Evolutionary conservation across 2,797 vertebrate species (phyloP).

Genomic region (Distichodus sexfasciatus): DNA sequence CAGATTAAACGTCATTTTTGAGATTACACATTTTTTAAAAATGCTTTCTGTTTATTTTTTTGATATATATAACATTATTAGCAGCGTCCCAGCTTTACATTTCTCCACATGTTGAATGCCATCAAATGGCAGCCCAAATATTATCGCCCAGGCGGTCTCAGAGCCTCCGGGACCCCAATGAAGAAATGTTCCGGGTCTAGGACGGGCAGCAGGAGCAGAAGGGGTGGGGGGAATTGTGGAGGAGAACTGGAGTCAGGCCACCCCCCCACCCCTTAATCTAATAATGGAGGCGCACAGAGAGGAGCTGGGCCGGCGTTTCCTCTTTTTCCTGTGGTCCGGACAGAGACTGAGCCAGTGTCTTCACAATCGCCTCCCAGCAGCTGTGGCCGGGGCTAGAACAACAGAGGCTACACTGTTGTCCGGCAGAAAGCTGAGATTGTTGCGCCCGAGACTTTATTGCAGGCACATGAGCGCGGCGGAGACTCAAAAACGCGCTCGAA

Average conservation of each 20-base stretch:
- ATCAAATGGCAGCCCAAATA: conserved; percentile 18
- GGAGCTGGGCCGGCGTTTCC: conserved; percentile 73
- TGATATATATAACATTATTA: too few species aligned
- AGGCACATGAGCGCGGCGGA: conserved; percentile 86
- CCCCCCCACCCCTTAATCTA: conserved; percentile 75
- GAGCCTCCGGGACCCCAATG: conserved; percentile 24
- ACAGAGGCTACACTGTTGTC: conserved; percentile 91
- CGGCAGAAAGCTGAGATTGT: conserved; percentile 84
- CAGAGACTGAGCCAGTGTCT: conserved; percentile 86
- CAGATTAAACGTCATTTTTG: too few species aligned
- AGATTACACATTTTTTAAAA: too few species aligned
- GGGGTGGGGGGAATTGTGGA: too few species aligned
- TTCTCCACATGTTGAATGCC: neutral
- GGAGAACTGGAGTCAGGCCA: conserved; percentile 64
- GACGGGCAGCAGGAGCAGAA: conserved; percentile 41
- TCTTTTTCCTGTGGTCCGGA: conserved; percentile 66
- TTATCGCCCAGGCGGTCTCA: conserved; percentile 15
- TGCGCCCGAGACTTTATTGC: conserved; percentile 83
- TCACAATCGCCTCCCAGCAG: conserved; percentile 88
- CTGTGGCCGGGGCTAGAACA: conserved; percentile 81
- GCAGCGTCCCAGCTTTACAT: neutral
- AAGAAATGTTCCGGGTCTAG: conserved; percentile 43
- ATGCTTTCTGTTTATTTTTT: too few species aligned
- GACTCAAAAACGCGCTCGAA: conserved; percentile 86
- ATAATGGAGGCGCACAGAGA: conserved; percentile 75